Base-by-base conservation (phyloP, 2,888 invertebrate species). In the Epinotia demarniana region DNA sequence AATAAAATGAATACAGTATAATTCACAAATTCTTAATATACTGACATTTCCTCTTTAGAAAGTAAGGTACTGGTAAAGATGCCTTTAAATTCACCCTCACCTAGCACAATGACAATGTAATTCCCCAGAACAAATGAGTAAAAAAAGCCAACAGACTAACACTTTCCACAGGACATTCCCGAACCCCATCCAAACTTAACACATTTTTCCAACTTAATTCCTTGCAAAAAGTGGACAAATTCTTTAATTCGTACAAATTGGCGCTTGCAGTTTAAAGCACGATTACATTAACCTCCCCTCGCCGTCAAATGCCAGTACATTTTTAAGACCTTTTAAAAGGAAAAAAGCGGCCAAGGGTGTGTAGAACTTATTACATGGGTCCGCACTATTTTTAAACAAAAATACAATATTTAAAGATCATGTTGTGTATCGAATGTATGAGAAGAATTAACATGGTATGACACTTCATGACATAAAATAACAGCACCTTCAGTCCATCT, bases 251-350 rank as follows among this genome's bases (percentile, higher is more conserved):
- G 78, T 77, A 82, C 87, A 90, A 90, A 89, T 89, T 87, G 87
- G 83, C 80, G 79, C 82, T 83, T 84, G 84, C 84, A 84, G 82
- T 86, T 86, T 86, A 84, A 85, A 83, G 81, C 79, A 67, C 82
- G 85, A 89, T 90, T 87, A 81, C 85, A 86, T 89, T 90, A 90
- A 83, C 87, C 83, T 85, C 87, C 89, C 88, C 87, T 82, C 76
- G 68, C 79, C 79, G 81, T 77, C 70, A 75, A 77, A 79, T 78
- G 78, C 80, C 79, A 82, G 82, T 81, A 84, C 88, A 90, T 89
- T 89, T 89, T 89, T 90, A 88, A 85, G 71, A 68, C 72, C 55
- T 61, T 72, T 68, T 76, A 69, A 64, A 72, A 68, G 57, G 62
- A 62, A 71, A 67, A 68, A 71, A 60, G 55, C 19, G 53, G 43